Percentiles rank a stretch among this genome's conserved stretches.
phyloP scores from a whole-genome alignment of 1,140 invertebrate species.

The Diuraphis noxia region DNA sequence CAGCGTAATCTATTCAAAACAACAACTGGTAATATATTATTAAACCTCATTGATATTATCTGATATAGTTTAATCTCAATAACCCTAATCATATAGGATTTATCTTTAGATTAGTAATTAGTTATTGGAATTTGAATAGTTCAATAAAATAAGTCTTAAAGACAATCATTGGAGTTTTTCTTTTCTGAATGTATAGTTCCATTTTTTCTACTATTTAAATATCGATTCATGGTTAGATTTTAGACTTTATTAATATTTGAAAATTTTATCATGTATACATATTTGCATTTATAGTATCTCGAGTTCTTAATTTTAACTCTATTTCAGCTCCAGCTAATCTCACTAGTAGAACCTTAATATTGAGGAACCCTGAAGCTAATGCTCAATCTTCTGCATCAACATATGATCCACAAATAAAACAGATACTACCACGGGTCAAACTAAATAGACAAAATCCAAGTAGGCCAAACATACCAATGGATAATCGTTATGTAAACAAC shows the following conservation, averaged over 20 bases:
- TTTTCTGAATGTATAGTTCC: neutral
- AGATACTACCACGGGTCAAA: neutral
- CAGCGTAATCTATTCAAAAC: neutral
- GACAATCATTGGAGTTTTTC: neutral
- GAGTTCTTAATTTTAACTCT: neutral
- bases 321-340: neutral
- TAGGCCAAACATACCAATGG: neutral
- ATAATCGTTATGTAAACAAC: constrained; percentile 6
- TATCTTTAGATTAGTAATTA: neutral
- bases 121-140: neutral
- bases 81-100: neutral
- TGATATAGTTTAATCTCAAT: neutral
- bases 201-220: neutral
- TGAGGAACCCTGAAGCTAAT: neutral
- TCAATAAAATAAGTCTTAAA: neutral
- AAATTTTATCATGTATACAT: neutral
- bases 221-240: neutral
- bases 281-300: neutral
- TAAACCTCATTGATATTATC: neutral
- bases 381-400: neutral
- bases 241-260: neutral
- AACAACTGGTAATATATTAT: constrained; percentile 10
- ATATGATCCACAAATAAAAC: neutral
- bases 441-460: neutral
- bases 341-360: neutral